These are phyloP conservation scores for Crenuchus spilurus DNA, from an alignment of 2,797 vertebrate genomes.

Conservation along the genomic window DNA sequence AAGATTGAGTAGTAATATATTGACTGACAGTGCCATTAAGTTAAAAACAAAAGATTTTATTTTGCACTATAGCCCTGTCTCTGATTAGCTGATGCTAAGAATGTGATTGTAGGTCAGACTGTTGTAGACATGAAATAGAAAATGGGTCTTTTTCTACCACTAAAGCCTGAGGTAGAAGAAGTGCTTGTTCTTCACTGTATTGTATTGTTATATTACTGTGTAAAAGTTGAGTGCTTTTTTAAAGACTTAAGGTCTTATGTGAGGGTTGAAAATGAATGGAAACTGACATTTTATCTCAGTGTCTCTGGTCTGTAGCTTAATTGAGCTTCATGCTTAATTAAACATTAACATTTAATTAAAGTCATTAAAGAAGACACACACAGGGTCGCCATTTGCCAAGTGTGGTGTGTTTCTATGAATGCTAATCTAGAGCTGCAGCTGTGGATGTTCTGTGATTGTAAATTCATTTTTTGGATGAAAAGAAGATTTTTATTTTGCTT, in stretches of 20 bases:
- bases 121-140: too few species aligned
- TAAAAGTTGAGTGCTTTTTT: conserved; percentile 17
- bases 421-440: conserved; percentile 8
- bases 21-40: too few species aligned
- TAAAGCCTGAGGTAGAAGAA: too few species aligned
- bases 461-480: not conserved
- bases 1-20: too few species aligned
- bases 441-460: not conserved
- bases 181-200: too few species aligned
- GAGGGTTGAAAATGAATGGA: not conserved
- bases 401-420: conserved; percentile 9
- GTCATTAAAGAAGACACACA: conserved; percentile 25
- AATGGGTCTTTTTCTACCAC: too few species aligned
- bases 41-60: too few species aligned
- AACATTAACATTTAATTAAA: conserved; percentile 44
- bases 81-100: too few species aligned
- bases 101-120: too few species aligned
- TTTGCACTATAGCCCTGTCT: too few species aligned
- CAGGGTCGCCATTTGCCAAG: not conserved
- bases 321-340: conserved; percentile 41
- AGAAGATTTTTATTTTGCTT: too few species aligned
- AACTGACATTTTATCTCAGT: conserved; percentile 19
- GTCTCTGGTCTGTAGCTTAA: conserved; percentile 16
- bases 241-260: not conserved
- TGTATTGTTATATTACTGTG: not conserved